Base-by-base conservation (phyloP, 2,888 invertebrate genomes). In the Aspidiotus rigidus region DNA sequence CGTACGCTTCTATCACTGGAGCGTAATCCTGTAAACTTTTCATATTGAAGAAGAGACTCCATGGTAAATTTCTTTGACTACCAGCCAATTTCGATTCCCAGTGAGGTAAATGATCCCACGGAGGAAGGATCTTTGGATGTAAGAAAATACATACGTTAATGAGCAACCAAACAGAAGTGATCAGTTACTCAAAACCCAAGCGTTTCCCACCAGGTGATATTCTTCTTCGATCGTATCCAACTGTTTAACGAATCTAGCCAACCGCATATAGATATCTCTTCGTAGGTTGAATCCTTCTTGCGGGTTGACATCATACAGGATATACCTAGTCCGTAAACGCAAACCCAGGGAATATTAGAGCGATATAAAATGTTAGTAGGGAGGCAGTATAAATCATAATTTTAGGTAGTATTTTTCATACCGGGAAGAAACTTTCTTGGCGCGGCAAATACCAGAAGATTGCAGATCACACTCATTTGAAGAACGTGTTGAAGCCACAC, bases 201-300 rank as follows among this genome's bases (percentile, higher is more conserved):
- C 2, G n/a, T 13, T 53, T 13, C 53, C 5, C 53, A 79, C 80
- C 74, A 83, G 74, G 44, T 78, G 77, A 72, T 72, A 73, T 53
- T 73, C 39, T 5, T 44, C 71, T 53, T 74, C 78, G 11, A 79
- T 77, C 70, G 81, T 81, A 70, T 84, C 81, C 67, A 93, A 80
- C 71, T 86, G 83, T 42, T 86, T 82, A 0, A 92, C 81, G 76
- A 96, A 86, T 61, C 90, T 87, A 1, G 96, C 94, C 75, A 95
- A 83, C 74, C 98, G 84, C 82, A 98, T 87, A 76, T 93, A 98
- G 2, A 99, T 97, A 81, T 99, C 98, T 49, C 98, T 83, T 15
- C 96, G 83, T 72, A 99, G 82, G 81, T 99, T 99, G 77, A 99
- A 99, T 0, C 99, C 99, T 81, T 99, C 98, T 0, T 90, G 88